Conservation (phyloP, 2,888 invertebrate species). For the Atethmia centrago region DNA sequence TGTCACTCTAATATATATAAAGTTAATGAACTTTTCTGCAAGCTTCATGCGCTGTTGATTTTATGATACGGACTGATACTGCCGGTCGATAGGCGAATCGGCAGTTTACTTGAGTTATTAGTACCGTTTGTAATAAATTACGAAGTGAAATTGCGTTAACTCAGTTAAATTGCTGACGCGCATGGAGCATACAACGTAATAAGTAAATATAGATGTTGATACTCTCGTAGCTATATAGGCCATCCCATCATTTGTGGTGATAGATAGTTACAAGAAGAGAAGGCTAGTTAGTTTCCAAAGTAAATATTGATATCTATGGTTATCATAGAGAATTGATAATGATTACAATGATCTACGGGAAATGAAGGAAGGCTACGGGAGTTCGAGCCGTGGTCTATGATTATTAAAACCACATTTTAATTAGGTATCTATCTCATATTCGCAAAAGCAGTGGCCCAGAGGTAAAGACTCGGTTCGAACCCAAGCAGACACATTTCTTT, state of each 20-base stretch:
- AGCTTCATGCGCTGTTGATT: conserved; percentile 47
- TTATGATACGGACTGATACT: conserved; percentile 38
- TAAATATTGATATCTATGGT: conserved; percentile 3
- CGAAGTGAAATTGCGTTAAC: conserved; percentile 48
- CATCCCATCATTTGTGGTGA: conserved; percentile 21
- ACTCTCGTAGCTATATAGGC: neutral
- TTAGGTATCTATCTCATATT: neutral
- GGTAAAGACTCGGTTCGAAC: no score
- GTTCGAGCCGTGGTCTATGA: neutral
- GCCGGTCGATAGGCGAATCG: conserved; percentile 43
- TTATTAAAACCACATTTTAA: neutral
- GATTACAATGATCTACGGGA: neutral
- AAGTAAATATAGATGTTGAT: neutral
- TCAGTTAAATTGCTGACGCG: conserved; percentile 46
- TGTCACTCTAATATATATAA: conserved; percentile 18
- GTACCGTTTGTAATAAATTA: conserved; percentile 38
- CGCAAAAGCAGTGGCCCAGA: no score
- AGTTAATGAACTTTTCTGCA: conserved; percentile 47
- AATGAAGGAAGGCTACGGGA: neutral
- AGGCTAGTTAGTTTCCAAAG: conserved; percentile 19
- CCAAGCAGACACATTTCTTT: no score
- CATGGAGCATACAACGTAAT: neutral
- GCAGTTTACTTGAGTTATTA: conserved; percentile 63
- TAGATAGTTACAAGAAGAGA: conserved; percentile 27
- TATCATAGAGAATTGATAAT: conserved; percentile 13